These are phyloP conservation scores for Podabrus alpinus DNA, from an alignment of 2,888 invertebrate species.

Conservation along the genomic window DNA sequence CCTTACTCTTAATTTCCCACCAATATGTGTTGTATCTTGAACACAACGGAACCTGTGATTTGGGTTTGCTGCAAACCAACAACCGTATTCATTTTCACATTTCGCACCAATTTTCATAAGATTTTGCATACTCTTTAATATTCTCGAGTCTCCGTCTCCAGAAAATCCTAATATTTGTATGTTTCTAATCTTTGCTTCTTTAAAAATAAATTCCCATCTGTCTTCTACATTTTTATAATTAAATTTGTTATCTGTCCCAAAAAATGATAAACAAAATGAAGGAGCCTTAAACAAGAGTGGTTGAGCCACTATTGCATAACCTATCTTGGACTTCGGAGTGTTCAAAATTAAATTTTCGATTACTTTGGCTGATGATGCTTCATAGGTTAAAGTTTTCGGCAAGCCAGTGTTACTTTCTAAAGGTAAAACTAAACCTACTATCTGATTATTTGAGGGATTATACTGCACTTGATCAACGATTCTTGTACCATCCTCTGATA, in stretches of 20 bases:
- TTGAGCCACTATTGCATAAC: slow-evolving; percentile 2
- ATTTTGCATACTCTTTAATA: background rate
- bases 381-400: background rate
- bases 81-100: background rate
- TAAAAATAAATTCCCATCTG: background rate
- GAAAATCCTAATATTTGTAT: slow-evolving; percentile 8
- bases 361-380: background rate
- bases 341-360: background rate
- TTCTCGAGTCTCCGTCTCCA: slow-evolving; percentile 1
- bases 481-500: too few species aligned
- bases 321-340: background rate
- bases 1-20: background rate
- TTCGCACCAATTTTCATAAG: background rate
- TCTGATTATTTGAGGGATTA: too few species aligned
- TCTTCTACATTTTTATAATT: background rate
- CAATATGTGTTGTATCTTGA: background rate
- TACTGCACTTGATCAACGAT: too few species aligned
- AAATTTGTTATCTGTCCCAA: slow-evolving; percentile 9
- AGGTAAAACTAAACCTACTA: background rate
- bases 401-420: background rate
- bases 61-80: background rate
- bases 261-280: background rate
- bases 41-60: background rate
- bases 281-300: background rate
- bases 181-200: background rate